Conservation (phyloP, 2,797 vertebrate species). For the Enteromius afrohamiltoni region DNA sequence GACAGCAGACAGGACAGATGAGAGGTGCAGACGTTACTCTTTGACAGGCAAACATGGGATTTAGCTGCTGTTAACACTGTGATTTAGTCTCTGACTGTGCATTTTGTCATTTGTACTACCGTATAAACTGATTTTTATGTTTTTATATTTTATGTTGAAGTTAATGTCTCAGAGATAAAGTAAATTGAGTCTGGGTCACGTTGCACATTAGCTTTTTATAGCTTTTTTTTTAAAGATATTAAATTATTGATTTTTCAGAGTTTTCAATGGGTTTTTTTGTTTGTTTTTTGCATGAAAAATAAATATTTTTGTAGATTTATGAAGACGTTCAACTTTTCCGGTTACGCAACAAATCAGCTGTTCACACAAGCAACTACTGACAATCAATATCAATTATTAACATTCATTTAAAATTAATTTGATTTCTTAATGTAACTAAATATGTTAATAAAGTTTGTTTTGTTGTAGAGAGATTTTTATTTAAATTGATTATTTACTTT, state of each 20-base stretch:
- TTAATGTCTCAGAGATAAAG: not conserved
- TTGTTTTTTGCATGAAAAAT: not conserved
- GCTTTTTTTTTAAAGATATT: not conserved
- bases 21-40: slow-evolving; percentile 5
- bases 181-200: too few species aligned
- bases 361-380: not conserved
- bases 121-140: not conserved
- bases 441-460: not conserved
- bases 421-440: not conserved
- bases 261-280: too few species aligned
- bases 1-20: slow-evolving; percentile 1
- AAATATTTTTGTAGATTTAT: not conserved
- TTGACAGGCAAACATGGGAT: not conserved
- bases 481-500: not conserved
- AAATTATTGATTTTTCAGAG: not conserved
- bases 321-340: not conserved
- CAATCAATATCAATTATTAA: not conserved
- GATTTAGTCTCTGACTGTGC: not conserved
- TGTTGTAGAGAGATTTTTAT: not conserved
- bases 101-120: not conserved
- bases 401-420: not conserved
- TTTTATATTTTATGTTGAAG: not conserved
- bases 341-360: not conserved
- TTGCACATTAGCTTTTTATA: too few species aligned
- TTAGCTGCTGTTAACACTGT: not conserved